Evolutionary conservation across 2,888 invertebrate species (phyloP).

Genomic region (Brachyptera risi): DNA sequence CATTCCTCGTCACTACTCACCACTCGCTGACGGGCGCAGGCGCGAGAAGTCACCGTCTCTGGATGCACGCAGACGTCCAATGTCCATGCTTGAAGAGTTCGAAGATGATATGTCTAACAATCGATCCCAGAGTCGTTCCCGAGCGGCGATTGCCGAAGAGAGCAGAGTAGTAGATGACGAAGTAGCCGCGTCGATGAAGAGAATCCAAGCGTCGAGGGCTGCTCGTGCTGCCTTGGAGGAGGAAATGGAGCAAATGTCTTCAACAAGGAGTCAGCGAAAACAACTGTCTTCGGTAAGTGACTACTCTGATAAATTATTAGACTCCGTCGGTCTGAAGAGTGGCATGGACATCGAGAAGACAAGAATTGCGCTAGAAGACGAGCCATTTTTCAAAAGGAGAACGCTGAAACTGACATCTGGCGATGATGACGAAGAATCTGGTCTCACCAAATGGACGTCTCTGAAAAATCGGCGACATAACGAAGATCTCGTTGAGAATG

Average conservation of each 20-base stretch:
- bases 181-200: slow-evolving; percentile 47
- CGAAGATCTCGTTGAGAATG: slow-evolving; percentile 39
- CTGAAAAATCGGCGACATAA: slow-evolving; percentile 27
- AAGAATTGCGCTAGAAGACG: slow-evolving; percentile 38
- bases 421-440: slow-evolving; percentile 40
- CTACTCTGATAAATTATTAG: slow-evolving; percentile 61
- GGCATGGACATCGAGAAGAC: slow-evolving; percentile 33
- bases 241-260: slow-evolving; percentile 58
- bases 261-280: slow-evolving; percentile 44
- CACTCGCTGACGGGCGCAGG: slow-evolving; percentile 49
- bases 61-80: slow-evolving; percentile 20
- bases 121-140: slow-evolving; percentile 26
- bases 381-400: slow-evolving; percentile 49
- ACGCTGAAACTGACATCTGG: slow-evolving; percentile 41
- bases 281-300: slow-evolving; percentile 38
- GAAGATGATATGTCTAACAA: slow-evolving; percentile 13
- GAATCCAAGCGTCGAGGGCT: slow-evolving; percentile 48
- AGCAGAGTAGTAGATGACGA: slow-evolving; percentile 44
- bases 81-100: slow-evolving; percentile 29
- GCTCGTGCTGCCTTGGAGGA: slow-evolving; percentile 51
- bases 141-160: not conserved
- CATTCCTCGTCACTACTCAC: slow-evolving; percentile 25
- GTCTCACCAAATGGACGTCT: slow-evolving; percentile 56
- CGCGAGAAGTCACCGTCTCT: slow-evolving; percentile 30
- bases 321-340: slow-evolving; percentile 51